Evolutionary conservation across 2,888 invertebrate genomes (phyloP).

Genomic region (Tetragonisca angustula): DNA sequence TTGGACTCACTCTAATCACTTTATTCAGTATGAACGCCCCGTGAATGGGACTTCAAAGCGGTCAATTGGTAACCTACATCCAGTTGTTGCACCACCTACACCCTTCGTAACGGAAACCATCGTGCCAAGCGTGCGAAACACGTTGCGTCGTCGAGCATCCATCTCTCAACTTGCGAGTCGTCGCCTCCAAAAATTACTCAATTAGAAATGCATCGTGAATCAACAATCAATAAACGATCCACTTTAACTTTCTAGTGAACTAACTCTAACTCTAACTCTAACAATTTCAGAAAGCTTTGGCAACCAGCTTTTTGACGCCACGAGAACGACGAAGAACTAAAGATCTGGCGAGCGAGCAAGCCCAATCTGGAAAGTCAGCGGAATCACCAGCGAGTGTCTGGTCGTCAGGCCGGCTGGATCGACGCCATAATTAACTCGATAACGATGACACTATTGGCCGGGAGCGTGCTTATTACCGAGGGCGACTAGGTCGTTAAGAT

Average conservation of each 20-base stretch:
- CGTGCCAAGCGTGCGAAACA: not conserved
- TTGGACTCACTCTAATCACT: constrained; percentile 23
- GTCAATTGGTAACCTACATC: constrained; percentile 34
- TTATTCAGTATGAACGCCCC: constrained; percentile 18
- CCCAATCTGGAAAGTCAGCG: not conserved
- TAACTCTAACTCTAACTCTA: too few relatives aligned
- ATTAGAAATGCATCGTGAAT: not conserved
- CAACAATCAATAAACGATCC: too few relatives aligned
- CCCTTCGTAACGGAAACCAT: not conserved
- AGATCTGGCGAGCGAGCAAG: not conserved
- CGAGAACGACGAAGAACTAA: not conserved
- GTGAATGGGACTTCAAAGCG: constrained; percentile 22
- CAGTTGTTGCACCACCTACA: constrained; percentile 4
- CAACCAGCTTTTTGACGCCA: not conserved
- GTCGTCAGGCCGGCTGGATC: not conserved
- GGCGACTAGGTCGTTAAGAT: not conserved
- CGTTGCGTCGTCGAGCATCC: not conserved
- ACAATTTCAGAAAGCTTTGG: not conserved
- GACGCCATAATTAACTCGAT: constrained; percentile 43
- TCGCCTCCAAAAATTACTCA: not conserved
- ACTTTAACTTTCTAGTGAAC: too few relatives aligned
- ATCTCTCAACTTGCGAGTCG: not conserved
- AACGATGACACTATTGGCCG: constrained; percentile 42
- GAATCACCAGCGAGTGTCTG: not conserved
- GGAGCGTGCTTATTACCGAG: constrained; percentile 17